A percentile compares a stretch with the other conserved stretches of the same genome.
phyloP scores from a whole-genome alignment of 2,113 vertebrate genomes.

The Ceyx cyanopectus region DNA sequence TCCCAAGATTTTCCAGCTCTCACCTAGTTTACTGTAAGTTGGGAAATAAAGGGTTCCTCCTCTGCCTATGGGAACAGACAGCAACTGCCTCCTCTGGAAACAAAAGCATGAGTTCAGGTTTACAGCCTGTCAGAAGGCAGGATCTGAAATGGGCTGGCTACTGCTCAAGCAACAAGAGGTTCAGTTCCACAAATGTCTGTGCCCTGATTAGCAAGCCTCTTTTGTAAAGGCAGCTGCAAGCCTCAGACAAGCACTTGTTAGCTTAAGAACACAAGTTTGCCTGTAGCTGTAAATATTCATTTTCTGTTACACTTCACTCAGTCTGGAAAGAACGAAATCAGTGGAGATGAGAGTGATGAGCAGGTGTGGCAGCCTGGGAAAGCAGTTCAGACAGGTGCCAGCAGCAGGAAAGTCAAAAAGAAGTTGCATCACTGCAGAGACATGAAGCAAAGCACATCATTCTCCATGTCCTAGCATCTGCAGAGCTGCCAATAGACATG shows the following conservation, averaged over 20 bases:
- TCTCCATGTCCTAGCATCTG: neutral
- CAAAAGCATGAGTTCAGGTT: neutral
- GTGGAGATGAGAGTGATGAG: neutral
- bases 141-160: neutral
- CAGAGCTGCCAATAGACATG: neutral
- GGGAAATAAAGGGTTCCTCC: constrained; percentile 1
- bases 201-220: neutral
- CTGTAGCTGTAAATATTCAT: neutral
- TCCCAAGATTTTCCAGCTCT: neutral
- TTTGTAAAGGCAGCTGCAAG: neutral
- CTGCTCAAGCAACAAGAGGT: neutral
- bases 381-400: neutral
- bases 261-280: neutral
- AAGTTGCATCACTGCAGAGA: constrained; percentile 15
- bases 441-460: neutral
- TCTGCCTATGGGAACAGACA: constrained; percentile 2
- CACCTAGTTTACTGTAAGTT: neutral
- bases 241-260: neutral
- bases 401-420: neutral
- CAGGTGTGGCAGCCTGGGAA: constrained; percentile 27
- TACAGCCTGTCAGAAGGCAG: neutral
- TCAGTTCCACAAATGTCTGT: neutral
- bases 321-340: neutral
- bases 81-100: neutral
- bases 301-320: neutral